These are phyloP conservation scores for Delia radicum DNA, from an alignment of 1,140 invertebrate species.

Conservation along the genomic window DNA sequence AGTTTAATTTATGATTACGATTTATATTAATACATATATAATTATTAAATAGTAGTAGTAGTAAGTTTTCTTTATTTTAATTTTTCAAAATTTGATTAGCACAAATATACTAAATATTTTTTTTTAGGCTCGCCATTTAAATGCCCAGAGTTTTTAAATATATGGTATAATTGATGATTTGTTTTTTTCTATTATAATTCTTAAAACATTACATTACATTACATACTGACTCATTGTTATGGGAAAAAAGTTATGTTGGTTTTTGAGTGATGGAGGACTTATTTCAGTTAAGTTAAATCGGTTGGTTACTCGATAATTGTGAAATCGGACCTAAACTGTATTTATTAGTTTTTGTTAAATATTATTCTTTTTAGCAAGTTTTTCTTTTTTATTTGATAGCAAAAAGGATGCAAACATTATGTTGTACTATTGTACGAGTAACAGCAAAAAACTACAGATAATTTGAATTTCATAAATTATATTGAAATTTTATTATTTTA, in stretches of 20 bases:
- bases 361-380: neutral
- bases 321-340: neutral
- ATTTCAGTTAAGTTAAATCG: too few relatives aligned
- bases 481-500: neutral
- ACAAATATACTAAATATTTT: conserved; percentile 21
- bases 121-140: neutral
- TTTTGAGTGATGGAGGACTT: neutral
- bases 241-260: neutral
- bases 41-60: conserved; percentile 23
- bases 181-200: neutral
- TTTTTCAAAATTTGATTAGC: conserved; percentile 10
- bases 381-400: neutral
- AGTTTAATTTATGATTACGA: conserved; percentile 6
- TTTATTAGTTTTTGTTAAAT: too few relatives aligned
- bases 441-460: conserved; percentile 15
- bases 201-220: neutral
- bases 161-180: conserved; percentile 5
- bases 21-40: conserved; percentile 19
- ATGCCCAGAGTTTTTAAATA: neutral
- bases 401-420: conserved; percentile 11
- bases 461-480: neutral
- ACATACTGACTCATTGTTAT: conserved; percentile 8
- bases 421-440: conserved; percentile 12
- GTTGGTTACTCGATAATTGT: neutral
- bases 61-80: conserved; percentile 9